A percentile compares a stretch with the other conserved stretches of the same genome.
Evolutionary conservation across 2,797 vertebrate species (phyloP).

Genomic region (Megalops cyprinoides): DNA sequence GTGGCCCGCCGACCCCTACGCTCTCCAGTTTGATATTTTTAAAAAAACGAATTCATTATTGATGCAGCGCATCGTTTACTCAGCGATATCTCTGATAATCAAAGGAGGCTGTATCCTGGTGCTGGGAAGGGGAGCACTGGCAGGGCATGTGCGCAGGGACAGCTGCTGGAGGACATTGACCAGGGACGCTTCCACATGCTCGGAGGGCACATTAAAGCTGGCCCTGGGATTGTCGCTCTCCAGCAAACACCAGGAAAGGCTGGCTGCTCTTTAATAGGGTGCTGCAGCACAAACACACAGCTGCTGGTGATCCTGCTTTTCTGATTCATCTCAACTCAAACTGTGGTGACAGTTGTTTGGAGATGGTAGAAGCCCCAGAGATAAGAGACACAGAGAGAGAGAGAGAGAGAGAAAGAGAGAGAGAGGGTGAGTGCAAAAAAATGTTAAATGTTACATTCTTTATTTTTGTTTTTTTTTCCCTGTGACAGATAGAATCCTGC

Average conservation of each 20-base stretch:
- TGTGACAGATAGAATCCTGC: neutral
- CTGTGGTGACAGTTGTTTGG: conserved; percentile 70
- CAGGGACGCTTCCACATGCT: neutral
- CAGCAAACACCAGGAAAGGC: conserved; percentile 6
- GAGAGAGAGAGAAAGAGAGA: conserved; percentile 35
- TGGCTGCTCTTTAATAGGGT: conserved; percentile 55
- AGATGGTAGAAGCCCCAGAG: conserved; percentile 70
- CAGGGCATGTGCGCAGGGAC: neutral
- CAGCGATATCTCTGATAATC: neutral
- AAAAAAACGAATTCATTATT: conserved; percentile 19
- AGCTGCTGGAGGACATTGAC: neutral
- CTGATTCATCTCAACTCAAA: conserved; percentile 65
- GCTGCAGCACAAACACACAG: conserved; percentile 60
- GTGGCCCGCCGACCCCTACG: neutral
- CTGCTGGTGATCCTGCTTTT: conserved; percentile 46
- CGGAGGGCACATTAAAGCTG: conserved; percentile 12
- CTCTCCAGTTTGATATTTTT: conserved; percentile 5
- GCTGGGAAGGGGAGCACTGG: neutral
- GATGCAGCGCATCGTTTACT: conserved; percentile 9
- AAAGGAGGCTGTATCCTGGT: conserved; percentile 10
- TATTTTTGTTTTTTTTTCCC: neutral
- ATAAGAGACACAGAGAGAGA: conserved; percentile 53
- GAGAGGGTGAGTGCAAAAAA: neutral
- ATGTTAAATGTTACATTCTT: neutral
- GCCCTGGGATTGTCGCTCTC: neutral